Conservation (phyloP, 2,797 vertebrate genomes). For the Sparus aurata region DNA sequence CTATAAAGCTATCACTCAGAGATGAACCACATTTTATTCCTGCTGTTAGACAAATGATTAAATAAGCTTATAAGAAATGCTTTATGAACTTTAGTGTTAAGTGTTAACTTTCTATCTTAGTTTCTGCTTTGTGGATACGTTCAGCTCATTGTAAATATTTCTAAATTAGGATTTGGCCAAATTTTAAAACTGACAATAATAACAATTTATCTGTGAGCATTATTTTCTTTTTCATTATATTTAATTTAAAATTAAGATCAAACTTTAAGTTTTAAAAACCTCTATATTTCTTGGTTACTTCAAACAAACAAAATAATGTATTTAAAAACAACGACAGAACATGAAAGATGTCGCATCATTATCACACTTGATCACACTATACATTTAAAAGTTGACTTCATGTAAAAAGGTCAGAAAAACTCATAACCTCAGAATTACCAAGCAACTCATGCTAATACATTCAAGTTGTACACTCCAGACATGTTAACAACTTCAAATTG, state of each 20-base stretch:
- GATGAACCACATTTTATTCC: neutral
- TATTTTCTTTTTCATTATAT: neutral
- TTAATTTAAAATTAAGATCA: neutral
- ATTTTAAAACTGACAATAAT: neutral
- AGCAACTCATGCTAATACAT: too few species aligned
- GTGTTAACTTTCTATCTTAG: too few species aligned
- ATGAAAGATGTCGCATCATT: neutral
- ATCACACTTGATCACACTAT: neutral
- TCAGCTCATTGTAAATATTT: neutral
- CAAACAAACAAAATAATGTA: neutral
- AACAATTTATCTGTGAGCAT: neutral
- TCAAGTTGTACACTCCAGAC: too few species aligned
- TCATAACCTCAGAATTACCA: too few species aligned
- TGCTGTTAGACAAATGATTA: neutral
- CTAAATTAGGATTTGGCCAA: neutral
- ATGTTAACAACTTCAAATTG: too few species aligned
- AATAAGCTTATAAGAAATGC: neutral
- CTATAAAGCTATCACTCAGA: neutral
- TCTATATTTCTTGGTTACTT: neutral
- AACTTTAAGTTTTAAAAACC: neutral
- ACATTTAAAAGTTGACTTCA: too few species aligned
- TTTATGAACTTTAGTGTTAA: too few species aligned
- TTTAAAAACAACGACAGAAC: neutral
- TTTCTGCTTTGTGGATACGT: neutral
- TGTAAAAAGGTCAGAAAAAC: too few species aligned